phyloP scores from a whole-genome alignment of 2,797 vertebrate species.

The Semaprochilodus insignis region DNA sequence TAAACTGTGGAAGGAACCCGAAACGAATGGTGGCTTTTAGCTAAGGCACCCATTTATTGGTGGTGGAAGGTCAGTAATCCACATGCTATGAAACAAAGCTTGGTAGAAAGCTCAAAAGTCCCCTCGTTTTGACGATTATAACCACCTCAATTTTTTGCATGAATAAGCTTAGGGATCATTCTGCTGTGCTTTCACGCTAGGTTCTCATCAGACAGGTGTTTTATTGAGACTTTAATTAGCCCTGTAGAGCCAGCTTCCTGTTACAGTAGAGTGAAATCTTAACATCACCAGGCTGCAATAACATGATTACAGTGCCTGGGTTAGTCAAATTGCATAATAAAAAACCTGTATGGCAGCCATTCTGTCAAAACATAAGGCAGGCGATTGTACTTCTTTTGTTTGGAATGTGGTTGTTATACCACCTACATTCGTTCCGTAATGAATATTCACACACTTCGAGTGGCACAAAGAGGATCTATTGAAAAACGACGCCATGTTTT shows the following conservation, averaged over 20 bases:
- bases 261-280: background rate
- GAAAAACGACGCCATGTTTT: slow-evolving; percentile 2
- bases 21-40: background rate
- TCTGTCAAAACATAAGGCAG: background rate
- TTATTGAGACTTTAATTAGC: background rate
- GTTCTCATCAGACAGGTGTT: slow-evolving; percentile 9
- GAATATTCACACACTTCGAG: slow-evolving; percentile 13
- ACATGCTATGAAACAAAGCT: background rate
- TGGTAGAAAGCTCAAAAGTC: background rate
- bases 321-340: slow-evolving; percentile 14
- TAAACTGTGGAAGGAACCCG: background rate
- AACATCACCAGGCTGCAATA: slow-evolving; percentile 44
- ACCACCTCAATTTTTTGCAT: background rate
- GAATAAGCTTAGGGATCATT: background rate
- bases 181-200: background rate
- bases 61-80: background rate
- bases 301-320: slow-evolving; percentile 36
- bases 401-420: background rate
- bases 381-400: background rate
- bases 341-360: background rate
- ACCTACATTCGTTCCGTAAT: background rate
- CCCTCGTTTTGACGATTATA: background rate
- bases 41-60: background rate
- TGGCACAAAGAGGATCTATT: background rate
- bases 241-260: background rate